A percentile compares a stretch with the other conserved stretches of the same genome.
These are phyloP conservation scores for Daktulosphaira vitifoliae DNA, from an alignment of 1,140 invertebrate genomes.

Conservation along the genomic window DNA sequence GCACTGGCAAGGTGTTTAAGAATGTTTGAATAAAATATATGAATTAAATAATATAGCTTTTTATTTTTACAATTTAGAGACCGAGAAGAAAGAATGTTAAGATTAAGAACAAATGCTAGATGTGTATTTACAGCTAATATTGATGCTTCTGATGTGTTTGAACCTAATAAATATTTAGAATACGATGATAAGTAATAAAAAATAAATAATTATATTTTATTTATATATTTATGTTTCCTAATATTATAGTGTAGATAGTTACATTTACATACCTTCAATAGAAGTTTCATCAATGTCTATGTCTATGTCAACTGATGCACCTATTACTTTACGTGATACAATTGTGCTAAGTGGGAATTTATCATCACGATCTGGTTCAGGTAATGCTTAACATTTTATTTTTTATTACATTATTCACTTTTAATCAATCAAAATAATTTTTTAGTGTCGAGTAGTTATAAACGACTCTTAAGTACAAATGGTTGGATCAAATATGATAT, in stretches of 20 bases:
- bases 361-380: slow-evolving; percentile 76
- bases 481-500: slow-evolving; percentile 70
- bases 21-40: too few relatives aligned
- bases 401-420: slow-evolving; percentile 63
- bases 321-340: slow-evolving; percentile 75
- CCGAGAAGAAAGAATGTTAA: slow-evolving; percentile 70
- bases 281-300: slow-evolving; percentile 88
- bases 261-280: slow-evolving; percentile 54
- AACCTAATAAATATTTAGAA: slow-evolving; percentile 47
- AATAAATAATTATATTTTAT: not conserved
- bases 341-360: slow-evolving; percentile 70
- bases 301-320: slow-evolving; percentile 85
- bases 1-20: slow-evolving; percentile 52
- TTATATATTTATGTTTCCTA: slow-evolving; percentile 38
- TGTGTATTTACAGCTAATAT: slow-evolving; percentile 77
- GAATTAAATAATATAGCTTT: too few relatives aligned
- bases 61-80: slow-evolving; percentile 46
- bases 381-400: slow-evolving; percentile 53
- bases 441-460: slow-evolving; percentile 31
- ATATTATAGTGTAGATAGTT: slow-evolving; percentile 29
- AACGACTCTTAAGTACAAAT: slow-evolving; percentile 31
- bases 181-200: slow-evolving; percentile 55
- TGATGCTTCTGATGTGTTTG: slow-evolving; percentile 90
- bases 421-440: slow-evolving; percentile 64
- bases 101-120: slow-evolving; percentile 82